Evolutionary conservation across 2,888 invertebrate species (phyloP).

Genomic region (Petrolisthes manimaculis): DNA sequence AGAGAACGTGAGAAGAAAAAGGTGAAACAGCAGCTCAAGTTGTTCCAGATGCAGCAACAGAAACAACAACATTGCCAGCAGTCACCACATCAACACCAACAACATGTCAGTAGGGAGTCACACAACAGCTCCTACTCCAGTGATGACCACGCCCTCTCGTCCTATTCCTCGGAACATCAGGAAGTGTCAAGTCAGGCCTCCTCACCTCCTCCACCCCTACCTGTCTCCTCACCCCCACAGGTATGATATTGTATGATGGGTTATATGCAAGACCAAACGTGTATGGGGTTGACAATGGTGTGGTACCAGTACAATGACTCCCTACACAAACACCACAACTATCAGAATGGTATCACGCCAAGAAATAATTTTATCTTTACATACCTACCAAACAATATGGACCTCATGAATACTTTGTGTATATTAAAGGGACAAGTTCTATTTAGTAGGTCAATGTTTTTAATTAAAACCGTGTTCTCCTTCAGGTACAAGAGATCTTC

Average conservation of each 20-base stretch:
- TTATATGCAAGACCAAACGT: no score
- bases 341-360: no score
- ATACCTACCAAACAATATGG: no score
- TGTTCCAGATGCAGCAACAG: constrained; percentile 58
- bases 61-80: constrained; percentile 29
- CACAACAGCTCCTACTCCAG: constrained; percentile 58
- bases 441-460: no score
- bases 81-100: constrained; percentile 16
- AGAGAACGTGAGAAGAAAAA: constrained; percentile 75
- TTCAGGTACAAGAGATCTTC: not conserved
- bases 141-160: constrained; percentile 48
- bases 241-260: not conserved
- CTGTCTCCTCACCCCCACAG: constrained; percentile 46
- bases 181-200: constrained; percentile 48
- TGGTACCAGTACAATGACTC: no score
- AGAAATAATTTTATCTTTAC: no score
- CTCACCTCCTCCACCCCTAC: constrained; percentile 43
- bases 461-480: no score
- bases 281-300: no score
- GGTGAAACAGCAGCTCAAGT: constrained; percentile 59
- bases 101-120: not conserved
- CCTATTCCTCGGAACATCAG: constrained; percentile 53
- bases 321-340: no score
- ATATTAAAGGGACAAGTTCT: no score
- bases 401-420: no score